Evolutionary conservation across 2,888 invertebrate species (phyloP).

Genomic region (Ophion obscuratus): DNA sequence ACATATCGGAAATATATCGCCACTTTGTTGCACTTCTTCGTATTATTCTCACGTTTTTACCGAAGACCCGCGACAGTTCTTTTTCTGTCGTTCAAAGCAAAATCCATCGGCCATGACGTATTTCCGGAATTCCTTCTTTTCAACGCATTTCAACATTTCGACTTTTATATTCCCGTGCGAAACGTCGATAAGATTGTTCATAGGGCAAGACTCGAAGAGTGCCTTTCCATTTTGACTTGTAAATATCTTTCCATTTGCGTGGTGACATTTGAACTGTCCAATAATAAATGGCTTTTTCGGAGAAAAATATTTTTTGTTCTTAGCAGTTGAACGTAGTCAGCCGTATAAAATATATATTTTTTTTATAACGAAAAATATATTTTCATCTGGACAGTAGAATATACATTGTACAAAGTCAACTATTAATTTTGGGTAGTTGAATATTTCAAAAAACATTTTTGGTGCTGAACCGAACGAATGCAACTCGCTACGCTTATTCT

Average conservation of each 20-base stretch:
- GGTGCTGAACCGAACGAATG: neutral
- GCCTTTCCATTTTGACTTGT: too few species aligned
- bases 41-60: neutral
- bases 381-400: neutral
- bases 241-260: too few species aligned
- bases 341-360: neutral
- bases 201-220: neutral
- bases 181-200: neutral
- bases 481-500: neutral
- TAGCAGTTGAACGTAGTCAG: too few species aligned
- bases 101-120: neutral
- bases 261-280: too few species aligned
- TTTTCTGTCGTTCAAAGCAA: neutral
- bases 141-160: neutral
- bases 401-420: neutral
- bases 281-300: too few species aligned
- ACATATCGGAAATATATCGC: slow-evolving; percentile 12
- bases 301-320: too few species aligned
- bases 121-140: neutral
- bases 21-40: neutral
- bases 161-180: neutral
- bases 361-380: neutral
- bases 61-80: neutral
- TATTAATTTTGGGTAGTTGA: neutral
- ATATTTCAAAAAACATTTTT: neutral